A percentile compares a stretch with the other conserved stretches of the same genome.
These are phyloP conservation scores for Porites australiensis DNA, from an alignment of 64 coral and sea anemone species.

Conservation along the genomic window DNA sequence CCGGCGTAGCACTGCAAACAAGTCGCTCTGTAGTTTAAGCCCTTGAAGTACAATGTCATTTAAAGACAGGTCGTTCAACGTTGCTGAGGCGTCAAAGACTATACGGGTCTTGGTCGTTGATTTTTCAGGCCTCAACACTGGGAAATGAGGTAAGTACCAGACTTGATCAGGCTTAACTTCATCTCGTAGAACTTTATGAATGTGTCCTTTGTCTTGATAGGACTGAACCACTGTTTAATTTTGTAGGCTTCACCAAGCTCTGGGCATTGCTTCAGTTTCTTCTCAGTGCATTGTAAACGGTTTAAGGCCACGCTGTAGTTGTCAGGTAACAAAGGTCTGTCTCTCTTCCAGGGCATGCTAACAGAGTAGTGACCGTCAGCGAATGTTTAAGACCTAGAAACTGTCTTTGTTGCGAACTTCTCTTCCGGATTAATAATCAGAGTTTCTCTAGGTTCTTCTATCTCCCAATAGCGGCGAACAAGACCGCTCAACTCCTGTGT, in stretches of 20 bases:
- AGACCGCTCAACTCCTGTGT: slow-evolving; percentile 37
- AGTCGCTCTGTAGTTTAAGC: slow-evolving; percentile 35
- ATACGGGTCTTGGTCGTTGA: slow-evolving; percentile 68
- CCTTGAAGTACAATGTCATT: slow-evolving; percentile 62
- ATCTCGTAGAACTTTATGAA: slow-evolving; percentile 40
- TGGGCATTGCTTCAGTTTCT: slow-evolving; percentile 16
- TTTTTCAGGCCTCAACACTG: slow-evolving; percentile 84
- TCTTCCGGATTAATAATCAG: slow-evolving; percentile 58
- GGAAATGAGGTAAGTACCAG: slow-evolving; percentile 78
- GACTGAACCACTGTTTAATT: slow-evolving; percentile 31
- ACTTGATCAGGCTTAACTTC: slow-evolving; percentile 40
- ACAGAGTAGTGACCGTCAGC: slow-evolving; percentile 50
- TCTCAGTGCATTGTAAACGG: slow-evolving; percentile 56
- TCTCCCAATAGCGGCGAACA: slow-evolving; percentile 69
- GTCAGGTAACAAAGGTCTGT: slow-evolving; percentile 42
- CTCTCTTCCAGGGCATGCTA: slow-evolving; percentile 51
- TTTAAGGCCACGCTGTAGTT: slow-evolving; percentile 66
- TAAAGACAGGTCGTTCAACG: slow-evolving; percentile 6
- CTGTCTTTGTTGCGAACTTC: slow-evolving; percentile 30
- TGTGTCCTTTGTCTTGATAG: slow-evolving; percentile 63
- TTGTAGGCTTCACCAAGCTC: slow-evolving; percentile 50
- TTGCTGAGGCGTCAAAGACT: slow-evolving; percentile 64
- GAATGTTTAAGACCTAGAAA: slow-evolving; percentile 17
- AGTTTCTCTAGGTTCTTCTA: slow-evolving; percentile 54
- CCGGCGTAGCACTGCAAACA: slow-evolving; percentile 45